Base-by-base conservation (phyloP, 2,888 invertebrate species). In the Leptinotarsa tumamoca region DNA sequence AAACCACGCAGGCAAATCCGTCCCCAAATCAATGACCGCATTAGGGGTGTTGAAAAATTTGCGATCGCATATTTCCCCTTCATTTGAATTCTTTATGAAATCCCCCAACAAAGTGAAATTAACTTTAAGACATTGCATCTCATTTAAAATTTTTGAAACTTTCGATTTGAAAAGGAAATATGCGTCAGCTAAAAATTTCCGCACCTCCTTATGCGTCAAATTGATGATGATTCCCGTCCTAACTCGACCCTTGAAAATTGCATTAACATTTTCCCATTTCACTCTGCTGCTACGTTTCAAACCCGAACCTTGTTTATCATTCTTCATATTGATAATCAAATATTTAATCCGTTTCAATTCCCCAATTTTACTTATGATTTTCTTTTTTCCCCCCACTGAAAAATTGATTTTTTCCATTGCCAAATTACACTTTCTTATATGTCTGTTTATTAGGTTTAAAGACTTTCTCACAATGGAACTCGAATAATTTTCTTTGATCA, bases 41-140 rank as follows among this genome's bases (percentile, higher is more conserved):
- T 75, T 75, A 68, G 49, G 43, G 27, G 66, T 66, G 33, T 18
- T 74, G 63, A 74, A 74, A 74, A 49, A 66, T 74, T 74, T 74
- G 15, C 33, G 23, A 33, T 74, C 74, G 18, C 23, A 49, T 33
- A 27, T 21, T 66, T 67, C 61, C 52, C 17, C n/a, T 17, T 69
- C 67, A 50, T 43, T 56, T 21, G 58, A 67, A 5, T 66, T 43
- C 68, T 71, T 74, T 17, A 75, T 43, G 58, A 71, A 71, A 15
- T 71, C 63, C 15, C 33, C 71, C 51, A 18, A 70, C 43, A 74
- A 54, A 21, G 66, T 67, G 18, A 10, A 49, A 56, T 72, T 72
- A 17, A 69, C 69, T 66, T 69, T 69, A 17, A 73, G 50, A 61
- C 61, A 68, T 50, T 68, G 61, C 50, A 69, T 23, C 51, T 69